A percentile compares a stretch with the other conserved stretches of the same genome.
These are phyloP conservation scores for Pammene fasciana DNA, from an alignment of 2,888 invertebrate species.

Conservation along the genomic window DNA sequence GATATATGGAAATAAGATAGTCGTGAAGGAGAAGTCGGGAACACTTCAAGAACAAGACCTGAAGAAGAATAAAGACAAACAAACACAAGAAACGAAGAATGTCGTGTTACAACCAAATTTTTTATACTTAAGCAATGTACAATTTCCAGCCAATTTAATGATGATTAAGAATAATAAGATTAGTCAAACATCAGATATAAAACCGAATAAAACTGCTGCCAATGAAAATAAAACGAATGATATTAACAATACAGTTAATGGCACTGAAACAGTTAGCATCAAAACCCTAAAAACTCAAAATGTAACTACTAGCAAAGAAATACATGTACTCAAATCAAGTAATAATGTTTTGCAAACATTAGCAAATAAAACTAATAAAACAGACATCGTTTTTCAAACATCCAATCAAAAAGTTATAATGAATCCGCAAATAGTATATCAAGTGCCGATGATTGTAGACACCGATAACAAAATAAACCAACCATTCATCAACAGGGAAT, in stretches of 20 bases:
- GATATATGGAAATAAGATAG: conserved; percentile 82
- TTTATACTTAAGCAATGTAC: conserved; percentile 75
- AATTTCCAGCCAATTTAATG: conserved; percentile 76
- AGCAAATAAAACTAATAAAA: conserved; percentile 61
- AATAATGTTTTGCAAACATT: conserved; percentile 65
- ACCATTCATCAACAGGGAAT: conserved; percentile 58
- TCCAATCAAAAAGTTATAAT: conserved; percentile 68
- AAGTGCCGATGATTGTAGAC: conserved; percentile 72
- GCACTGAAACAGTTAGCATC: conserved; percentile 48
- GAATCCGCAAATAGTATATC: conserved; percentile 73
- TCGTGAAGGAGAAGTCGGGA: conserved; percentile 81
- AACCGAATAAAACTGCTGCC: conserved; percentile 52
- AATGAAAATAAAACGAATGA: conserved; percentile 62
- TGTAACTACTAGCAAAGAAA: conserved; percentile 58
- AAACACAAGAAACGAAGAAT: conserved; percentile 64
- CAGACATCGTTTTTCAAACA: conserved; percentile 64
- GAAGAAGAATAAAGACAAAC: conserved; percentile 63
- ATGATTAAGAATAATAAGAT: conserved; percentile 74
- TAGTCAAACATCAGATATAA: conserved; percentile 56
- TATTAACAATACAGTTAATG: conserved; percentile 39
- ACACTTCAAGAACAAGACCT: conserved; percentile 72
- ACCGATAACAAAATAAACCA: conserved; percentile 61
- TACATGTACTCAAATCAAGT: conserved; percentile 64
- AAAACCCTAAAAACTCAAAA: conserved; percentile 54
- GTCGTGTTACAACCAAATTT: conserved; percentile 74